Evolutionary conservation across 2,888 invertebrate genomes (phyloP).

Genomic region (Dryomyza anilis): DNA sequence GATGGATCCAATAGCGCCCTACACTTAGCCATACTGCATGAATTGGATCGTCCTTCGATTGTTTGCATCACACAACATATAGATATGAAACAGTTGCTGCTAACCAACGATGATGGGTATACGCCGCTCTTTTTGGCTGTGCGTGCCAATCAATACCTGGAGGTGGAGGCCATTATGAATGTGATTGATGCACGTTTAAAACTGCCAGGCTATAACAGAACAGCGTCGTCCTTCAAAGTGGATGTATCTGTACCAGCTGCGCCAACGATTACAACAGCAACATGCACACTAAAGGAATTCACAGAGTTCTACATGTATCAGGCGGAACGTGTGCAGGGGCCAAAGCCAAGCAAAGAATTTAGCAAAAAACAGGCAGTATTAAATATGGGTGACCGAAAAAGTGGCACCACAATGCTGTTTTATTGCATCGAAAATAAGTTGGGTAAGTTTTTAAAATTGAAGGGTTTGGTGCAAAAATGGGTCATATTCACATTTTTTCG

Average conservation of each 20-base stretch:
- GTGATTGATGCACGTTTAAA: constrained; percentile 45
- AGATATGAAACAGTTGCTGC: constrained; percentile 45
- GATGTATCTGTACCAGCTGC: too few relatives aligned
- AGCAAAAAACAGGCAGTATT: constrained; percentile 44
- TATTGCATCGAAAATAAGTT: constrained; percentile 50
- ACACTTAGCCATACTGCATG: constrained; percentile 53
- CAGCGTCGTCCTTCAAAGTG: constrained; percentile 8
- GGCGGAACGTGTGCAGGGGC: constrained; percentile 27
- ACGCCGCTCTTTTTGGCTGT: constrained; percentile 53
- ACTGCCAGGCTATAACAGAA: neutral
- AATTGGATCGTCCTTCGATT: constrained; percentile 43
- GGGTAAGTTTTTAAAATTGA: too few relatives aligned
- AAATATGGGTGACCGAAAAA: constrained; percentile 48
- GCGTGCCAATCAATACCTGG: constrained; percentile 46
- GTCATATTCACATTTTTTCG: too few relatives aligned
- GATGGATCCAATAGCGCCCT: constrained; percentile 50
- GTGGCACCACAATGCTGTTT: constrained; percentile 51
- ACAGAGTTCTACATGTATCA: constrained; percentile 40
- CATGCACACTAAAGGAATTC: constrained; percentile 27
- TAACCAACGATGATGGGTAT: constrained; percentile 53
- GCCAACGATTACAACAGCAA: too few relatives aligned
- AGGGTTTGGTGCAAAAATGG: too few relatives aligned
- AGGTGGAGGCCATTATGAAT: constrained; percentile 50
- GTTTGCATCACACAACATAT: constrained; percentile 43
- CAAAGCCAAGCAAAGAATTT: constrained; percentile 4